These are phyloP conservation scores for Laothoe populi DNA, from an alignment of 2,888 invertebrate genomes.

Conservation along the genomic window DNA sequence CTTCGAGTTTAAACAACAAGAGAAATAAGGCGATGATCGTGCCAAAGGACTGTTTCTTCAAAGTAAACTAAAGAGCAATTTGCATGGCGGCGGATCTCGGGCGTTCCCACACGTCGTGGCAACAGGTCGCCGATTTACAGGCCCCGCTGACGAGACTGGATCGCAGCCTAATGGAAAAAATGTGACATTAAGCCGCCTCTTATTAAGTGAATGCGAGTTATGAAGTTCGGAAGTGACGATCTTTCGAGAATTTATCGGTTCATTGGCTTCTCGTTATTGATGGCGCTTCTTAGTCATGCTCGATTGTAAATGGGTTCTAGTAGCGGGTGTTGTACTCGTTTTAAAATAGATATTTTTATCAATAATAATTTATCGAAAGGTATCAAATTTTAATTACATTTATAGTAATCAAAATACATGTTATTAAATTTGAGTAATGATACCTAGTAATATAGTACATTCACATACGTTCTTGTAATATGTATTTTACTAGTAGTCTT, in stretches of 20 bases:
- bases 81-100: conserved; percentile 50
- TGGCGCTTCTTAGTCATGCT: neutral
- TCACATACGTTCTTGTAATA: no score
- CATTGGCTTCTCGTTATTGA: conserved; percentile 47
- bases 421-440: no score
- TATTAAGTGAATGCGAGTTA: conserved; percentile 70
- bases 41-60: conserved; percentile 37
- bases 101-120: conserved; percentile 56
- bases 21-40: conserved; percentile 37
- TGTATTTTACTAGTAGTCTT: no score
- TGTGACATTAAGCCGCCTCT: conserved; percentile 66
- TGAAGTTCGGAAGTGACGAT: conserved; percentile 56
- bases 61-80: conserved; percentile 71
- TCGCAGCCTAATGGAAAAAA: conserved; percentile 70
- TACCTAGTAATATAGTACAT: no score
- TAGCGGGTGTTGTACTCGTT: neutral
- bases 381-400: no score
- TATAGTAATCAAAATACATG: no score
- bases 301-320: neutral
- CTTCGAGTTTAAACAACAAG: conserved; percentile 36
- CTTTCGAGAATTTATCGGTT: conserved; percentile 50
- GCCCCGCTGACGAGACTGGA: conserved; percentile 54
- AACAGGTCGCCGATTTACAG: conserved; percentile 78
- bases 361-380: neutral
- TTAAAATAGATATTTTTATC: neutral